Evolutionary conservation across 1,140 invertebrate genomes (phyloP).

Genomic region (Dysdera silvatica): DNA sequence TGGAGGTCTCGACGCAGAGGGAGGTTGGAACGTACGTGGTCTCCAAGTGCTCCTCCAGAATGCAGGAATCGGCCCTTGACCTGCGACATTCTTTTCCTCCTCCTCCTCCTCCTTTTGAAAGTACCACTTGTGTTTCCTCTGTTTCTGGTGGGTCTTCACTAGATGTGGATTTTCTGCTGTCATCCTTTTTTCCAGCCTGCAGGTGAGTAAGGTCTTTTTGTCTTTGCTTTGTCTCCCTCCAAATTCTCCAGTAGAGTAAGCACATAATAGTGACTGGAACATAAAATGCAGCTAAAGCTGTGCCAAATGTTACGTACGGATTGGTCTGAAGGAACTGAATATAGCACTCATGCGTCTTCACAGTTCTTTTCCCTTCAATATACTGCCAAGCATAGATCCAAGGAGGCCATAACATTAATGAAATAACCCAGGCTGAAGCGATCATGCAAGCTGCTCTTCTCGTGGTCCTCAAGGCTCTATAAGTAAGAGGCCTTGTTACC

Average conservation of each 20-base stretch:
- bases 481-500: conserved; percentile 52
- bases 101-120: conserved; percentile 24
- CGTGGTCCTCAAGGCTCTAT: conserved; percentile 50
- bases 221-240: conserved; percentile 90
- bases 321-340: conserved; percentile 53
- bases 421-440: conserved; percentile 42
- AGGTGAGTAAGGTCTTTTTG: conserved; percentile 89
- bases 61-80: conserved; percentile 29
- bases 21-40: conserved; percentile 26
- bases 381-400: conserved; percentile 54
- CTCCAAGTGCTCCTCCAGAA: conserved; percentile 8
- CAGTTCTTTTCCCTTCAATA: conserved; percentile 45
- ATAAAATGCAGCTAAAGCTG: conserved; percentile 51
- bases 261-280: conserved; percentile 47
- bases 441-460: conserved; percentile 50
- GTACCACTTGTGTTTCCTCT: conserved; percentile 8
- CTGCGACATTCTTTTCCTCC: conserved; percentile 21
- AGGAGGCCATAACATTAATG: conserved; percentile 51
- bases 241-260: conserved; percentile 59
- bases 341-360: conserved; percentile 48
- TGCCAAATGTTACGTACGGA: conserved; percentile 48
- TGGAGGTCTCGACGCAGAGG: conserved; percentile 20
- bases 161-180: conserved; percentile 81
- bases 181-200: conserved; percentile 82
- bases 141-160: conserved; percentile 47